Percentiles rank a stretch among this genome's conserved stretches.
Evolutionary conservation across 1,140 invertebrate genomes (phyloP).

Genomic region (Drosophila nikananu): DNA sequence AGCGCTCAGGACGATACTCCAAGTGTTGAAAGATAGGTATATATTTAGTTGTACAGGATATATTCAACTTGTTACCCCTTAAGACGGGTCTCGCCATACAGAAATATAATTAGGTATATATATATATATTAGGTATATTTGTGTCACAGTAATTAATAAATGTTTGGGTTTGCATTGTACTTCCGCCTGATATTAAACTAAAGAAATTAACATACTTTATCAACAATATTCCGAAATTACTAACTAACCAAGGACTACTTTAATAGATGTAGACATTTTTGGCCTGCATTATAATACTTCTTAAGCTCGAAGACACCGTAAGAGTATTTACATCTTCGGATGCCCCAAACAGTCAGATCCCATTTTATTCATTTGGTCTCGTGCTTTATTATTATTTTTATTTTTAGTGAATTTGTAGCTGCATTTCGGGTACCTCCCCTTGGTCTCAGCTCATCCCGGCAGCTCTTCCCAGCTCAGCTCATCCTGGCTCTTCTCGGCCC

Average conservation of each 20-base stretch:
- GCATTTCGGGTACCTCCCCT: slow-evolving; percentile 70
- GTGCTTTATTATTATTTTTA: slow-evolving; percentile 62
- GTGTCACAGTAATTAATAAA: too few relatives aligned
- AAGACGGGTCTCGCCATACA: neutral
- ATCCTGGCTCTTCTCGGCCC: slow-evolving; percentile 14
- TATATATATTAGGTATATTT: too few relatives aligned
- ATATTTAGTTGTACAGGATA: neutral
- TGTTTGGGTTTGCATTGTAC: too few relatives aligned
- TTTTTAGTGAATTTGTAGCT: slow-evolving; percentile 70
- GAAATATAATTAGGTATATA: neutral
- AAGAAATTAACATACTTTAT: too few relatives aligned
- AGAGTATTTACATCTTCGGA: slow-evolving; percentile 1
- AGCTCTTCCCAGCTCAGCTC: neutral
- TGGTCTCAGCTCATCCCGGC: slow-evolving; percentile 31
- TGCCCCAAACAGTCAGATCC: neutral
- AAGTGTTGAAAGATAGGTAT: neutral
- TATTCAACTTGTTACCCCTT: neutral
- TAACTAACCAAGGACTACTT: too few relatives aligned
- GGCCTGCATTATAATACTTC: too few relatives aligned
- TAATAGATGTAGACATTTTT: too few relatives aligned
- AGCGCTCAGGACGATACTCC: neutral
- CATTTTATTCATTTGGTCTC: slow-evolving; percentile 25
- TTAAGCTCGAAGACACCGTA: neutral
- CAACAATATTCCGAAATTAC: too few relatives aligned
- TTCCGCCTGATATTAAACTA: too few relatives aligned